A percentile compares a stretch with the other conserved stretches of the same genome.
Conservation (phyloP, 2,113 vertebrate genomes). For the Sphyrna mokarran region DNA sequence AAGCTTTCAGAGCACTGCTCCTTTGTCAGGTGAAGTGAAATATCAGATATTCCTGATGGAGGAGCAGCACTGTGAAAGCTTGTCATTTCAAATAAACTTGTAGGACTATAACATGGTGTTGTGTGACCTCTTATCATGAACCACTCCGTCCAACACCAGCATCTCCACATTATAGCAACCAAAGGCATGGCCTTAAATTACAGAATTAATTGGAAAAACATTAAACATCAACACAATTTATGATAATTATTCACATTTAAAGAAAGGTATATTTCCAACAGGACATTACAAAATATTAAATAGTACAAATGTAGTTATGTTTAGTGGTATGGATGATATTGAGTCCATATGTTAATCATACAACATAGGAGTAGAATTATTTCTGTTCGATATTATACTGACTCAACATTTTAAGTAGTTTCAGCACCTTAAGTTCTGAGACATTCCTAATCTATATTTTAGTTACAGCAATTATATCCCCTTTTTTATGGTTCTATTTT, state of each 20-base stretch:
- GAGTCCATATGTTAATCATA: not conserved
- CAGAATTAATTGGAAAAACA: not conserved
- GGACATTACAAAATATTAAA: not conserved
- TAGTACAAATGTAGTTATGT: not conserved
- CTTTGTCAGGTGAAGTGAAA: too few species aligned
- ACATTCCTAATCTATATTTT: not conserved
- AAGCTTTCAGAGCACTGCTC: too few species aligned
- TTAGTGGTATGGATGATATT: not conserved
- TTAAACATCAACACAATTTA: not conserved
- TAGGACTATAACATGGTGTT: too few species aligned
- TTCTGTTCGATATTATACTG: not conserved
- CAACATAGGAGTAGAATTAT: not conserved
- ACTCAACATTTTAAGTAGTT: not conserved
- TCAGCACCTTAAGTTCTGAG: not conserved
- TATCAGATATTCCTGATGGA: too few species aligned
- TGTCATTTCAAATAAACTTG: too few species aligned
- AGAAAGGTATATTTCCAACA: not conserved
- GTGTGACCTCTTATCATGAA: too few species aligned
- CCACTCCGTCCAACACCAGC: too few species aligned
- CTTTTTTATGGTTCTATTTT: not conserved
- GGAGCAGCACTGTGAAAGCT: too few species aligned
- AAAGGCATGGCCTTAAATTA: not conserved
- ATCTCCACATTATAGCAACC: too few species aligned
- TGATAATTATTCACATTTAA: not conserved
- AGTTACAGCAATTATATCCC: too few species aligned